phyloP scores from a whole-genome alignment of 2,888 invertebrate genomes.

The Dynastes tityus region DNA sequence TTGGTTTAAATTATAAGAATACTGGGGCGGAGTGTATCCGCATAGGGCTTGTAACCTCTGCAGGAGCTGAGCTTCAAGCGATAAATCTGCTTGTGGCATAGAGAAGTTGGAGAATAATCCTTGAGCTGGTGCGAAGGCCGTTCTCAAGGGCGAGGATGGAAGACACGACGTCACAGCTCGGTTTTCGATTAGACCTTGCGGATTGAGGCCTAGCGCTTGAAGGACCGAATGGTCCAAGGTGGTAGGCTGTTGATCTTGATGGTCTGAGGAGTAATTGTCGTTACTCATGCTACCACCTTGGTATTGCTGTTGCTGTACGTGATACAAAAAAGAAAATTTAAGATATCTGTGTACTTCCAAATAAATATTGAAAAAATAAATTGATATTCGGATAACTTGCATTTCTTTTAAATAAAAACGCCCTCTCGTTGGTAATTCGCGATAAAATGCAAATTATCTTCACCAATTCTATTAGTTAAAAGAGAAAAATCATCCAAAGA shows the following conservation, averaged over 20 bases:
- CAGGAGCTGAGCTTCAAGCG: constrained; percentile 71
- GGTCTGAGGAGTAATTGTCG: constrained; percentile 54
- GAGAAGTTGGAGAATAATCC: constrained; percentile 64
- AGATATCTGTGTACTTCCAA: neutral
- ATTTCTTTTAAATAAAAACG: too few relatives aligned
- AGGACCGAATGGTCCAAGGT: constrained; percentile 63
- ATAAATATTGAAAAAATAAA: too few relatives aligned
- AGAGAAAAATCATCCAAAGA: constrained; percentile 29
- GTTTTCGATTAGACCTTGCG: constrained; percentile 67
- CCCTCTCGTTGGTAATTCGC: too few relatives aligned
- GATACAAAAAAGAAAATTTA: neutral
- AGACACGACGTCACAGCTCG: constrained; percentile 65
- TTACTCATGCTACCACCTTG: constrained; percentile 52
- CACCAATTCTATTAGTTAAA: neutral
- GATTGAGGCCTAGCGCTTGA: constrained; percentile 64
- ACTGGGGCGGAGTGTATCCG: constrained; percentile 67
- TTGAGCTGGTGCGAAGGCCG: constrained; percentile 62
- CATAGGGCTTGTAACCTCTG: constrained; percentile 72
- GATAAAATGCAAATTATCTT: constrained; percentile 8
- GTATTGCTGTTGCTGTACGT: constrained; percentile 56
- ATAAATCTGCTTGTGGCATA: constrained; percentile 61
- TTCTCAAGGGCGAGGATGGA: constrained; percentile 67
- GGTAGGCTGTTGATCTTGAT: constrained; percentile 53
- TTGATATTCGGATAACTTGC: too few relatives aligned
- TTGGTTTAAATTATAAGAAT: constrained; percentile 61